These are phyloP conservation scores for Mesitornis unicolor DNA, from an alignment of 2,113 vertebrate species.

Conservation along the genomic window DNA sequence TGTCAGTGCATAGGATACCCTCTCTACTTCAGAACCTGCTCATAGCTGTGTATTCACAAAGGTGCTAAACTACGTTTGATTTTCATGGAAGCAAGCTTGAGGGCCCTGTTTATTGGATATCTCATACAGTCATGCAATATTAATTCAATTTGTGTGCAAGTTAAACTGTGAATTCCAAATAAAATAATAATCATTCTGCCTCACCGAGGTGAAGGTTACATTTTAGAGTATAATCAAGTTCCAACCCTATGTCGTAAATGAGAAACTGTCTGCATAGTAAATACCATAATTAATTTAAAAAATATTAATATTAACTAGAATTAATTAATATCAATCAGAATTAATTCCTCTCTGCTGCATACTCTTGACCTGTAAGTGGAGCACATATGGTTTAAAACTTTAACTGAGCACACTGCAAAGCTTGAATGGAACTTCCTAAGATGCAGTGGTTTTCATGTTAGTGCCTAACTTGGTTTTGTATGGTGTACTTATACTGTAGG, in stretches of 20 bases:
- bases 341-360: not conserved
- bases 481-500: fast-evolving
- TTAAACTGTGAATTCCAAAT: constrained; percentile 10
- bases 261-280: not conserved
- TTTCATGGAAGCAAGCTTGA: constrained; percentile 4
- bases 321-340: not conserved
- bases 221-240: not conserved
- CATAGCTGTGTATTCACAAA: not conserved
- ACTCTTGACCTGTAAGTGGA: not conserved
- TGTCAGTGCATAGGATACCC: not conserved
- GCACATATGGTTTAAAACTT: not conserved
- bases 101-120: not conserved
- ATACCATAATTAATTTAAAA: not conserved
- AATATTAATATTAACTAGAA: not conserved
- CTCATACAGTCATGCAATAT: not conserved
- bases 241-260: not conserved
- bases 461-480: fast-evolving
- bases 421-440: not conserved
- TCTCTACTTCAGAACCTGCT: constrained; percentile 4
- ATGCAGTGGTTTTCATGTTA: not conserved
- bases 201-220: not conserved
- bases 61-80: constrained; percentile 29
- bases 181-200: not conserved
- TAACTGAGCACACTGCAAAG: not conserved
- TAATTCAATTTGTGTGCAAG: constrained; percentile 2